A percentile compares a stretch with the other conserved stretches of the same genome.
Evolutionary conservation across 1,140 invertebrate species (phyloP).

Genomic region (Rhagoletis zephyria): DNA sequence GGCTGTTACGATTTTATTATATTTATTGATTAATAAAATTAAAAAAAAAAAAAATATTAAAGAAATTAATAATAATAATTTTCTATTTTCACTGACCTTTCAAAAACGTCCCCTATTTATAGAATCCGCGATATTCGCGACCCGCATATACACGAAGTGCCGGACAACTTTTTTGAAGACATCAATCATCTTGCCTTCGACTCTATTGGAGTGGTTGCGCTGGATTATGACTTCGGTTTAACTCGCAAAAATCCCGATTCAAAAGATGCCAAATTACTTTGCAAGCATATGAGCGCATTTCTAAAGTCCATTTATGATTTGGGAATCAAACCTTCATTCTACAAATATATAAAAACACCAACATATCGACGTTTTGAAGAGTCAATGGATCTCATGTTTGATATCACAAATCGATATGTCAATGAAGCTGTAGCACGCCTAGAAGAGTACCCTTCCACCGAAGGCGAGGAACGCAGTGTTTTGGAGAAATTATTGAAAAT

Average conservation of each 20-base stretch:
- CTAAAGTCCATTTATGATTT: slow-evolving; percentile 70
- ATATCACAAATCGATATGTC: slow-evolving; percentile 63
- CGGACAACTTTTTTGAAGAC: slow-evolving; percentile 77
- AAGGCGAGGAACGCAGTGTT: slow-evolving; percentile 64
- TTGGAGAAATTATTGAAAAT: slow-evolving; percentile 73
- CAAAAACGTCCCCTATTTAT: background rate
- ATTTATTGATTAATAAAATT: no score
- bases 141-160: slow-evolving; percentile 75
- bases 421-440: slow-evolving; percentile 63
- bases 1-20: no score
- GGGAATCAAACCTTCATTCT: slow-evolving; percentile 78
- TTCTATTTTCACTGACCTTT: background rate
- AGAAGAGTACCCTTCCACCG: slow-evolving; percentile 60
- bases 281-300: slow-evolving; percentile 38
- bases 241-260: slow-evolving; percentile 72
- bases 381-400: slow-evolving; percentile 66
- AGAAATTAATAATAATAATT: no score
- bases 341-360: slow-evolving; percentile 77
- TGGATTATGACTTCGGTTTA: slow-evolving; percentile 79
- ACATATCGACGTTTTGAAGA: slow-evolving; percentile 76
- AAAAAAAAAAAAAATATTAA: no score
- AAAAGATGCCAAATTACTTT: slow-evolving; percentile 54
- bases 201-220: slow-evolving; percentile 80
- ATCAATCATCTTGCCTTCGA: slow-evolving; percentile 82
- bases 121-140: slow-evolving; percentile 76